Conservation (phyloP, 2,797 vertebrate genomes). For the Podarcis siculus region DNA sequence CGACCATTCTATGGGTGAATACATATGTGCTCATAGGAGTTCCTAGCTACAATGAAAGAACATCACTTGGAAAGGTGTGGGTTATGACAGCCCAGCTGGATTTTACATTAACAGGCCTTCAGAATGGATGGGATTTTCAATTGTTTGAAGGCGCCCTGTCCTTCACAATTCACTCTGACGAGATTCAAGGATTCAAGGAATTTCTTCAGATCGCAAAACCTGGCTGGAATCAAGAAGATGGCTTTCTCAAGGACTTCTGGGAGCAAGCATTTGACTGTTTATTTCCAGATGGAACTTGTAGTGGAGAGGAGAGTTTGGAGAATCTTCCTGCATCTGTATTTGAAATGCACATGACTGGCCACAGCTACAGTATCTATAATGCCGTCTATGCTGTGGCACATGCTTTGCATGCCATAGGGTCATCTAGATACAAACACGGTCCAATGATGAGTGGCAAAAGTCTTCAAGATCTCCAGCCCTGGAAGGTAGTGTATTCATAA, state of each 20-base stretch:
- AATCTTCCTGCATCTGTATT: background rate
- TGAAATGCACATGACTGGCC: background rate
- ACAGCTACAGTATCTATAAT: too few relatives aligned
- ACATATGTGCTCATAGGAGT: background rate
- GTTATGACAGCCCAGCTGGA: background rate
- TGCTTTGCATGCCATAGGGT: background rate
- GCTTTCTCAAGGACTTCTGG: background rate
- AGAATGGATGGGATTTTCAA: background rate
- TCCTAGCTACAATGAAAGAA: background rate
- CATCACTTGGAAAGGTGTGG: background rate
- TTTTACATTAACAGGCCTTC: background rate
- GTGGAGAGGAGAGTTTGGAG: background rate
- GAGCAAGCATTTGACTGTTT: background rate
- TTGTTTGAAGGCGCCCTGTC: background rate
- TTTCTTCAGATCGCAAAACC: background rate
- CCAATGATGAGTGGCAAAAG: rapidly evolving
- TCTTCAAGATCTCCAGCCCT: background rate
- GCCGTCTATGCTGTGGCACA: background rate
- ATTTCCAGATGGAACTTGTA: background rate
- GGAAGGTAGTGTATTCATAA: background rate
- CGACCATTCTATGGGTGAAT: background rate
- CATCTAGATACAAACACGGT: background rate
- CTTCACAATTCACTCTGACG: background rate
- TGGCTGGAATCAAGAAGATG: background rate
- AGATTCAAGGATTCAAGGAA: background rate